Conservation (phyloP, 2,888 invertebrate species). For the Cecidostiba fungosa region DNA sequence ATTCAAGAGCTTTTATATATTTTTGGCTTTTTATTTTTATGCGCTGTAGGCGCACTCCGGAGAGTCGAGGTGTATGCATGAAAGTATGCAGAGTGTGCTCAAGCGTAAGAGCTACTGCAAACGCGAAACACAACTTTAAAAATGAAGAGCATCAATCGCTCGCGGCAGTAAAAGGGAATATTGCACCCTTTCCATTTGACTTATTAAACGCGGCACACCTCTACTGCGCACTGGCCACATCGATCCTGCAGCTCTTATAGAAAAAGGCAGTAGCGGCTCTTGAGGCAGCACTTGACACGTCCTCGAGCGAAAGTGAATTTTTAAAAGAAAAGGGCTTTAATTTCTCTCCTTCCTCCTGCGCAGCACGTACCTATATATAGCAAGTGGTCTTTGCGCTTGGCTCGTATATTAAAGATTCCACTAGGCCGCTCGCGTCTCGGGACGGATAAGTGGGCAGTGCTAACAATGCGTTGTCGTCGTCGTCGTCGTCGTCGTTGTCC, state of each 20-base stretch:
- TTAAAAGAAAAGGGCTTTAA: conserved; percentile 14
- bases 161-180: neutral
- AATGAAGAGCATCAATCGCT: neutral
- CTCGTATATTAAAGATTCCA: conserved; percentile 34
- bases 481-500: conserved; percentile 36
- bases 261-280: neutral
- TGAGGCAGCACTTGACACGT: neutral
- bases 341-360: neutral
- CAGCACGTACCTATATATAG: neutral
- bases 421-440: conserved; percentile 29
- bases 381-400: conserved; percentile 1
- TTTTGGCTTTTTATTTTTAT: neutral
- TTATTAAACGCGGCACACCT: neutral
- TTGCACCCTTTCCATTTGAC: neutral
- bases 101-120: neutral
- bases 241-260: neutral
- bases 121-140: neutral
- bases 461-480: conserved; percentile 62
- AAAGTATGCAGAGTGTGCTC: neutral
- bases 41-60: neutral
- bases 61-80: neutral
- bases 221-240: neutral
- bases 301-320: conserved; percentile 41
- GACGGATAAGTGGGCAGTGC: conserved; percentile 63
- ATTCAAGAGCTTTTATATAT: neutral